Conservation (phyloP, 1,140 invertebrate genomes). For the Lordiphosa mommai region DNA sequence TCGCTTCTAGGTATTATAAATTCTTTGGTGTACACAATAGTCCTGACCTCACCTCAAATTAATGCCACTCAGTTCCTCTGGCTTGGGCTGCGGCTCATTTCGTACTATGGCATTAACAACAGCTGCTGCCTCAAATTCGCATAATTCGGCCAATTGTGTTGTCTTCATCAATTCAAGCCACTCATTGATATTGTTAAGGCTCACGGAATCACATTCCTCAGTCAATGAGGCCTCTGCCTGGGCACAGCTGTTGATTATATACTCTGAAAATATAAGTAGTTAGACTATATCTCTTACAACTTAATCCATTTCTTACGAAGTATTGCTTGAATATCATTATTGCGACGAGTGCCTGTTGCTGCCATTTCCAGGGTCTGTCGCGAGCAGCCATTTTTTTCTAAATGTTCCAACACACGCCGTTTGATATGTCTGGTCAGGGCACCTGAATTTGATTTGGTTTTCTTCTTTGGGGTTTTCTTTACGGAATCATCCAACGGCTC, state of each 20-base stretch:
- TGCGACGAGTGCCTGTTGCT: background rate
- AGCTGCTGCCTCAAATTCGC: conserved; percentile 51
- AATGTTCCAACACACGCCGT: conserved; percentile 7
- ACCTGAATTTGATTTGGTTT: background rate
- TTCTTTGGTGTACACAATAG: background rate
- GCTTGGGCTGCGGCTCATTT: conserved; percentile 41
- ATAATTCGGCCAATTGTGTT: conserved; percentile 18
- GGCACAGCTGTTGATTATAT: conserved; percentile 13
- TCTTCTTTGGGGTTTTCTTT: background rate
- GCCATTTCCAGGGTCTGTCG: conserved; percentile 14
- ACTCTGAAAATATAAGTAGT: conserved; percentile 16
- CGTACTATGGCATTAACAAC: conserved; percentile 45
- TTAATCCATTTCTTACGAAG: conserved; percentile 14
- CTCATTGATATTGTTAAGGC: conserved; percentile 53
- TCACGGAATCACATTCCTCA: conserved; percentile 46
- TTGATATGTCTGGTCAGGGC: conserved; percentile 6
- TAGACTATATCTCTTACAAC: background rate
- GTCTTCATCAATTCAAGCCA: conserved; percentile 55
- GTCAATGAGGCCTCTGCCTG: conserved; percentile 18
- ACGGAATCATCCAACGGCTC: no score
- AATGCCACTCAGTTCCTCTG: conserved; percentile 33
- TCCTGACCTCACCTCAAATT: conserved; percentile 36
- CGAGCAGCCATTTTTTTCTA: conserved; percentile 33
- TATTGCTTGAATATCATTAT: background rate
- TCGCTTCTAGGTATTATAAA: no score